Base-by-base conservation (phyloP, 2,888 invertebrate species). In the Agrochola circellaris region DNA sequence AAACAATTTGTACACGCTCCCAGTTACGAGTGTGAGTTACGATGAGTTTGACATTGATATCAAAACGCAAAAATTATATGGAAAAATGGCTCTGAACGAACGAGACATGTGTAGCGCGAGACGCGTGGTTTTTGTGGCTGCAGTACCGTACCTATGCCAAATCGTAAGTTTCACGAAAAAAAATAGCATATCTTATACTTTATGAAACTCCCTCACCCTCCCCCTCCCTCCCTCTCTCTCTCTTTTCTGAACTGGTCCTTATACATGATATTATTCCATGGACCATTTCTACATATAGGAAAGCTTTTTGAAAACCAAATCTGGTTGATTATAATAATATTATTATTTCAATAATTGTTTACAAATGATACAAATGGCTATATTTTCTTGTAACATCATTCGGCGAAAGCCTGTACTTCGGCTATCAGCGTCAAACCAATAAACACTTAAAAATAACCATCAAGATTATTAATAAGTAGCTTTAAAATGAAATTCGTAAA, bases 1-100 rank as follows among this genome's bases (percentile, higher is more conserved):
- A 72, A 76, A 71, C 68, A 76, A 65, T 60, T 60, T 42, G 34
- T 54, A 80, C 51, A 74, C 20, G 68, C 65, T 82, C 73, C 51
- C 68, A 75, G 68, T 72, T 62, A 62, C 34, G 26, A 77, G 26
- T 54, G 42, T 62, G 34, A 62, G 45, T 83, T 60, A 71, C 61
- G 60, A 68, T 58, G 48, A 9, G 23, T 81, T 72, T 73, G 73
- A 67, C 75, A 79, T 71, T 73, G 67, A 61, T 69, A 61, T 23
- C 45, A 30, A 15, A 15, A 11, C 23, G 23, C 11, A 56, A 65
- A 69, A 56, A 67, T 56, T 26, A 23, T 15, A 60, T 20, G 45
- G 20, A 45, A 66, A 45, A 45, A 26, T 45, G 2, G 20, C 13
- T 45, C 65, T 13, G 2, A 26, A 26, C 7, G 20, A 8, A 45